Percentiles rank a stretch among this genome's conserved stretches.
phyloP scores from a whole-genome alignment of 2,797 vertebrate species.

The Eidolon dupreanum region DNA sequence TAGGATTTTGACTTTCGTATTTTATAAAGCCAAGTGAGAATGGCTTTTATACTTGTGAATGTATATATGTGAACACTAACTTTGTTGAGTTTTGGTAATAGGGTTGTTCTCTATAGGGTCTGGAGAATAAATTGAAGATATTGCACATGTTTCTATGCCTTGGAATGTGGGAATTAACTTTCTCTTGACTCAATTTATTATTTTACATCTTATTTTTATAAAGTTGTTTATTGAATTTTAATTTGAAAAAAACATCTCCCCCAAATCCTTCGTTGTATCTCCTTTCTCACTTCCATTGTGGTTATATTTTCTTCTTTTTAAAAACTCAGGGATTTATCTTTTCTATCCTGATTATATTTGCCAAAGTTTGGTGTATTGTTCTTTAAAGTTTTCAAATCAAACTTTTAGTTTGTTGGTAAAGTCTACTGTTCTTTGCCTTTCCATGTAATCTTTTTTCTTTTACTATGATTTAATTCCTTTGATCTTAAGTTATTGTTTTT shows the following conservation, averaged over 20 bases:
- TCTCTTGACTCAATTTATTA: neutral
- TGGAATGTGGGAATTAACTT: neutral
- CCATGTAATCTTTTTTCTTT: constrained; percentile 15
- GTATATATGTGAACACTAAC: neutral
- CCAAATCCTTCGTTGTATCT: neutral
- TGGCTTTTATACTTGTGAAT: neutral
- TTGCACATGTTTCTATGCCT: neutral
- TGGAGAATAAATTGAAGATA: neutral
- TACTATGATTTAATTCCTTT: constrained; percentile 21
- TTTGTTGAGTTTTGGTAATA: neutral
- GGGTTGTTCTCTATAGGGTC: neutral
- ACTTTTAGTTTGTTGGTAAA: neutral
- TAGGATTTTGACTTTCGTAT: neutral
- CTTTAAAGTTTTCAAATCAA: constrained; percentile 29
- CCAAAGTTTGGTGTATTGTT: neutral
- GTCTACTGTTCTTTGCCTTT: neutral
- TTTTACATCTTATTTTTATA: neutral
- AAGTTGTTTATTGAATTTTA: neutral
- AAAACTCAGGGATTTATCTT: neutral
- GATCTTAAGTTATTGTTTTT: constrained; percentile 28
- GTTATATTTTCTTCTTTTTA: neutral
- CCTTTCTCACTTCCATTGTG: neutral
- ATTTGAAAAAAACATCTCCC: neutral
- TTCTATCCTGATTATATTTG: neutral
- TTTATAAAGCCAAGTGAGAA: neutral